These are phyloP conservation scores for Dichetophora obliterata DNA, from an alignment of 2,888 invertebrate genomes.

Conservation along the genomic window DNA sequence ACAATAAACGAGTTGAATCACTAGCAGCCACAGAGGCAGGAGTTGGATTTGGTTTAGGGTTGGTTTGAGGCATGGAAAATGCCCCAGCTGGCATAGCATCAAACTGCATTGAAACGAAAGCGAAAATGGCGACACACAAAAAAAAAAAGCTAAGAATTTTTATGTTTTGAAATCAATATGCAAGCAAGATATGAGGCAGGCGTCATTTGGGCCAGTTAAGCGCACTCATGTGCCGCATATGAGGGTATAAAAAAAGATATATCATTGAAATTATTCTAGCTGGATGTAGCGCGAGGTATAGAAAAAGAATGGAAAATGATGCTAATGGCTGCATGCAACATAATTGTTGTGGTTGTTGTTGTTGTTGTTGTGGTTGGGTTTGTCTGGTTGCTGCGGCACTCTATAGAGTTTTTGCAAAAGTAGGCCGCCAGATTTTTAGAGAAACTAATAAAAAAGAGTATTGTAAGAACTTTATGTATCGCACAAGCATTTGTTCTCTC, in stretches of 20 bases:
- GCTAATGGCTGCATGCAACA: constrained; percentile 13
- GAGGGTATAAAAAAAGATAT: background rate
- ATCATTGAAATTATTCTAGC: background rate
- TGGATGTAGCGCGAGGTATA: background rate
- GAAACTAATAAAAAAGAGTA: background rate
- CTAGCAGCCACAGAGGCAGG: background rate
- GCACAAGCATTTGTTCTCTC: too few relatives aligned
- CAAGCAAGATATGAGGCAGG: background rate
- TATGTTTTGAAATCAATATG: constrained; percentile 1
- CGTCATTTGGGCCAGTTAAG: background rate
- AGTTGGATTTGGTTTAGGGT: background rate
- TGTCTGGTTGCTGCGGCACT: background rate
- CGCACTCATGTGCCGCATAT: background rate
- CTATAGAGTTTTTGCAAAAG: background rate
- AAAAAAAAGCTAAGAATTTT: background rate
- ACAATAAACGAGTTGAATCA: constrained; percentile 49
- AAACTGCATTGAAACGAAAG: too few relatives aligned
- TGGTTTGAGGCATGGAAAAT: background rate
- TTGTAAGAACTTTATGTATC: constrained; percentile 6
- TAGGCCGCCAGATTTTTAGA: constrained; percentile 2
- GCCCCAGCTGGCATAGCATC: too few relatives aligned
- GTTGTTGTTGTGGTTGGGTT: background rate
- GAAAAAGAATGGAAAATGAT: background rate
- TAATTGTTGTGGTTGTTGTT: background rate
- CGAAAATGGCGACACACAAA: too few relatives aligned